Evolutionary conservation across 2,113 vertebrate species (phyloP), one percentile per base, ranked within the genome.

Genomic region (Chauna torquata): DNA sequence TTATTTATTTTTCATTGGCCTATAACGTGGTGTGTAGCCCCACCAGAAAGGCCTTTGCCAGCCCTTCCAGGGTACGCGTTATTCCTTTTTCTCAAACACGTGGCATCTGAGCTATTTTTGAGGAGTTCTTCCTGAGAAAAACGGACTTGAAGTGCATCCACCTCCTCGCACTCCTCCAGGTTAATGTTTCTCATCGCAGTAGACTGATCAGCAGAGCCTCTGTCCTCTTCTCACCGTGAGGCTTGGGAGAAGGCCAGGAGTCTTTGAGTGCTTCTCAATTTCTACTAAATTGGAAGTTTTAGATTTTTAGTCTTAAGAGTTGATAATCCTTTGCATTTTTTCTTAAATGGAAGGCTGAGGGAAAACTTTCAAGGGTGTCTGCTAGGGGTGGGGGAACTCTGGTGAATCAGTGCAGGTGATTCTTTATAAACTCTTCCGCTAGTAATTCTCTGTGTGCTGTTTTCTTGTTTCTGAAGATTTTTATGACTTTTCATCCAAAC

Each of bases 21-120:
- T 62, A 1, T 38, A 24, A 23, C 47, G 7, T 0, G 2, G 30
- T 0, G 1, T 40, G 75, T 61, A 44, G 36, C n/a, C 76, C 65
- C 1, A 3, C 1, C 0, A 1, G 54, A 62, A 72, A 18, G 76
- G 55, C 68, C 45, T 2, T 1, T 20, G 44, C 17, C 45, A 23
- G 36, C 82, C 62, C 71, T 55, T 36, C 38, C 59, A 12, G 54
- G 28, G 9, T 23, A 54, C 28, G 27, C 55, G 25, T 20, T 27
- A 3, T 28, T 58, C 52, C 65, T 45, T 84, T 86, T 28, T 52
- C 36, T 71, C 71, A 42, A 69, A 38, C 36, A 12, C 16, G 7
- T 42, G 65, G 14, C 38, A 5, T 27, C 62, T 16, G 12, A 78
- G 27, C 36, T 71, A 52, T 0, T 44, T 79, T 89, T 57, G 57